Base-by-base conservation (phyloP, 1,140 invertebrate species). In the Vanessa tameamea region DNA sequence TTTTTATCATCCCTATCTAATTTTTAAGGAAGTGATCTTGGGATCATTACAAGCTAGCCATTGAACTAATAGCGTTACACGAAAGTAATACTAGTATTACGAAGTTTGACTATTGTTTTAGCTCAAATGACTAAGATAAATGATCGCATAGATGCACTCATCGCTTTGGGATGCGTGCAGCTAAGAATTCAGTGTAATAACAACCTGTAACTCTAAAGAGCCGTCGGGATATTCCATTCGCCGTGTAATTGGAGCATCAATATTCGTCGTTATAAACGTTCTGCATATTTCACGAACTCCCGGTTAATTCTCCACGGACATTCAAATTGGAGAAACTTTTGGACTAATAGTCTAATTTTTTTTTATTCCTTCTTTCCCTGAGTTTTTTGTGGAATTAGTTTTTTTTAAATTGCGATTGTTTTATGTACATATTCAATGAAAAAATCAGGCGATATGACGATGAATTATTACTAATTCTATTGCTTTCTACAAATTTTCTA, bases 241-340 rank as follows among this genome's bases (percentile, higher is more conserved):
- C 74, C 70, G 51, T 82, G 72, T 82, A 83, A 83, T 82, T 82
- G 81, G 78, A 78, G 74, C 82, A 77, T 78, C 79, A 78, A 82
- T 84, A 80, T 81, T 80, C 77, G 81, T 78, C 69, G 57, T 73
- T 78, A 73, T 75, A 67, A 71, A 71, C 68, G 68, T 67, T 77
- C 76, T 83, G 74, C 76, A 82, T 80, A 82, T 82, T 80, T 82
- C 75, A 82, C 76, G 37, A 64, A 59, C 61, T 50, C 53, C 48
- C 72, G 51, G 31, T 26, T 61, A 37, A 61, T 61, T 13, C 57
- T 61, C 31, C 47, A 13, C 12, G n/a, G 50, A 57, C 57, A 61
- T 61, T 31, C 57, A 61, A 67, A 67, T 37, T 67, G 23, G 31
- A 55, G 14, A 55, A 66, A 51, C 26, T 67, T 67, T 67, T 55